phyloP scores from a whole-genome alignment of 2,113 vertebrate genomes.

The Saccopteryx leptura region DNA sequence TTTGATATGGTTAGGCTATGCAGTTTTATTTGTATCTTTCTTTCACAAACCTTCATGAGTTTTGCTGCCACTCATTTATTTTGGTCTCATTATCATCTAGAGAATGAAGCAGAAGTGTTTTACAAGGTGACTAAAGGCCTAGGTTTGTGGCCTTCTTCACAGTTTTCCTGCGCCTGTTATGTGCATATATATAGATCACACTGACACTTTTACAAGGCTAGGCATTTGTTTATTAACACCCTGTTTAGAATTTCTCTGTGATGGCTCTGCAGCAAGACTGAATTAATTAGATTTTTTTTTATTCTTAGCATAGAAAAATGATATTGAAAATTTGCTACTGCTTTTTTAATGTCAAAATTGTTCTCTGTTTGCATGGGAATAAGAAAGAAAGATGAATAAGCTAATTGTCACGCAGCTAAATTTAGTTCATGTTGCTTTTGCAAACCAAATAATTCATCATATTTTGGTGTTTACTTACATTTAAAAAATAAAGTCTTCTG shows the following conservation, averaged over 20 bases:
- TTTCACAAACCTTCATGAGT: not conserved
- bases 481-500: slow-evolving; percentile 48
- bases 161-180: slow-evolving; percentile 7
- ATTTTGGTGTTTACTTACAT: slow-evolving; percentile 21
- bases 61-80: slow-evolving; percentile 26
- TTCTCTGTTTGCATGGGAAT: not conserved
- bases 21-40: slow-evolving; percentile 31
- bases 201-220: slow-evolving; percentile 50
- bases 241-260: slow-evolving; percentile 43
- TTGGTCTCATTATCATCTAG: not conserved
- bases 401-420: slow-evolving; percentile 54
- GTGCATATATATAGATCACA: slow-evolving; percentile 14
- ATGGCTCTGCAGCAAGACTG: slow-evolving; percentile 2
- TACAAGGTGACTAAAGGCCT: not conserved
- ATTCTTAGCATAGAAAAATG: slow-evolving; percentile 48
- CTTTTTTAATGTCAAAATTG: slow-evolving; percentile 46
- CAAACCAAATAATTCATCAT: slow-evolving; percentile 19
- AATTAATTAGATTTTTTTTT: slow-evolving; percentile 68
- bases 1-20: not conserved
- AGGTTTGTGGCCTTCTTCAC: slow-evolving; percentile 4
- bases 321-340: slow-evolving; percentile 31
- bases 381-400: slow-evolving; percentile 36
- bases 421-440: slow-evolving; percentile 42
- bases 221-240: slow-evolving; percentile 61
- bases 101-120: slow-evolving; percentile 56